A percentile compares a stretch with the other conserved stretches of the same genome.
These are phyloP conservation scores for Ivindomyrus marchei DNA, from an alignment of 2,113 vertebrate genomes.

Conservation along the genomic window DNA sequence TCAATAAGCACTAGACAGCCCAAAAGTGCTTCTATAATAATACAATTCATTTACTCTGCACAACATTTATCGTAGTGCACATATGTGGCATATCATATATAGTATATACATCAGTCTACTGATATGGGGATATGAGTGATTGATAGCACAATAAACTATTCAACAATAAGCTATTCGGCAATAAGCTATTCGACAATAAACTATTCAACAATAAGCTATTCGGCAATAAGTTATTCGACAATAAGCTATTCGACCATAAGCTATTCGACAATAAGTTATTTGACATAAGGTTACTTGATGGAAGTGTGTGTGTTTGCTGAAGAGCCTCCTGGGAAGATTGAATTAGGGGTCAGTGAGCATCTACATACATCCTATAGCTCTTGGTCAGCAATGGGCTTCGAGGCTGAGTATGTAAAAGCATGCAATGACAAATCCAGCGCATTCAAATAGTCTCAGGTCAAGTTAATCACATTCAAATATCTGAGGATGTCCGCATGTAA, in stretches of 20 bases:
- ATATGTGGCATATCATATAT: not conserved
- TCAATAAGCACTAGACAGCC: not conserved
- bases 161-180: not conserved
- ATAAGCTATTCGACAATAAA: not conserved
- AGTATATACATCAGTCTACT: not conserved
- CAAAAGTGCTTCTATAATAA: not conserved
- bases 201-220: not conserved
- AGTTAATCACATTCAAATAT: constrained; percentile 4
- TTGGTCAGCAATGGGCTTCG: not conserved
- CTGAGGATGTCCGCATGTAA: not conserved
- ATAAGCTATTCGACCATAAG: not conserved
- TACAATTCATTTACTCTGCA: not conserved
- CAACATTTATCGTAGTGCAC: not conserved
- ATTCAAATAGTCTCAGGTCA: constrained; percentile 12
- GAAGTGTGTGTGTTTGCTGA: not conserved
- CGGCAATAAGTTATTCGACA: not conserved
- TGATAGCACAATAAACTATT: not conserved
- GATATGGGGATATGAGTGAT: not conserved
- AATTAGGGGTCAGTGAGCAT: not conserved
- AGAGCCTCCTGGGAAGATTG: not conserved
- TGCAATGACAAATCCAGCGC: not conserved
- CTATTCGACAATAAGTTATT: not conserved
- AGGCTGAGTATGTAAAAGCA: constrained; percentile 9
- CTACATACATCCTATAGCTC: not conserved
- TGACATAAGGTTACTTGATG: not conserved